Percentiles rank a stretch among this genome's conserved stretches.
Evolutionary conservation across 2,113 vertebrate species (phyloP).

Genomic region (Calyptomena viridis): DNA sequence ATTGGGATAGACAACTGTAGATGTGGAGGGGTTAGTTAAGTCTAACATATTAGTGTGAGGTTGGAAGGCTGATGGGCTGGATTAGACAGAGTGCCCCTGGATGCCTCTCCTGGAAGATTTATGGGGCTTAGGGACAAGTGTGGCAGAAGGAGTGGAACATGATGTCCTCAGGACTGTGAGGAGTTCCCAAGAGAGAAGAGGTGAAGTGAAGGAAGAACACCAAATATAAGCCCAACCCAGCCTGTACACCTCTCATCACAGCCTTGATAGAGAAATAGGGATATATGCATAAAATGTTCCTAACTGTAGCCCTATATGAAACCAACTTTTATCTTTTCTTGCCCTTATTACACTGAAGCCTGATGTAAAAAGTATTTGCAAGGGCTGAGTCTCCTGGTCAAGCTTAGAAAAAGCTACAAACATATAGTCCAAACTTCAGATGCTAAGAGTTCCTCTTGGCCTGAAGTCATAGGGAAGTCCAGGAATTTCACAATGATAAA

Average conservation of each 20-base stretch:
- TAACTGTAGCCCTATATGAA: background rate
- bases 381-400: background rate
- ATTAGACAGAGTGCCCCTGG: background rate
- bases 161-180: background rate
- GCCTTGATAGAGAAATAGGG: background rate
- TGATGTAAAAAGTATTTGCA: background rate
- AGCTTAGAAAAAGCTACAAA: background rate
- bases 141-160: background rate
- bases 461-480: background rate
- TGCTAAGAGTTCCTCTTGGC: background rate
- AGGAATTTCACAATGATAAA: background rate
- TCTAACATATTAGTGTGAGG: background rate
- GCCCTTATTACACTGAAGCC: background rate
- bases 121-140: accelerated
- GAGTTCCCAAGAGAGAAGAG: background rate
- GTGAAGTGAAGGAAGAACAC: background rate
- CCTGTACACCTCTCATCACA: background rate
- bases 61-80: background rate
- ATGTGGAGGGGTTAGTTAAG: background rate
- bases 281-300: background rate
- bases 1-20: background rate
- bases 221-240: background rate
- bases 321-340: background rate
- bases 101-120: background rate
- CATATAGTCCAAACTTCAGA: background rate